Base-by-base conservation (phyloP, 2,113 vertebrate genomes). In the Periophthalmodon schlosseri region DNA sequence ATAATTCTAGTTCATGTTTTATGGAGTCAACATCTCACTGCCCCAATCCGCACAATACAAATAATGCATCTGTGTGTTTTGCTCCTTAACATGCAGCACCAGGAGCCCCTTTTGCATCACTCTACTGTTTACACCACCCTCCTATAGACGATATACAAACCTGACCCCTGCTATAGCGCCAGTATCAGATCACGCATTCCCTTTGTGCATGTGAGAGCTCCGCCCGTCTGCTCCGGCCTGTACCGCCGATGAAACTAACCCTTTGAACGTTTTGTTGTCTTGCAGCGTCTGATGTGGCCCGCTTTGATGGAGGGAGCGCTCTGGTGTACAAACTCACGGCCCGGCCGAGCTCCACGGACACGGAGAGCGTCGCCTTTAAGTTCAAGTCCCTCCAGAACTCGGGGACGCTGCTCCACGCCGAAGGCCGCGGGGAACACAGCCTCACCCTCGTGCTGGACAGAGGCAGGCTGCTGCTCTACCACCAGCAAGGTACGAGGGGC, bases 261-360 rank as follows among this genome's bases (percentile, higher is more conserved):
- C 39, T 46, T 49, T 47, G 39, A 68, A 23, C 66, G 13, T 23
- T 13, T 24, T 49, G 5, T 68, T 68, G n/a, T 23, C 66, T 16
- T 60, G 14, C 3, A 92, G 91, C 82, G 14, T 91, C 85, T 54
- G 86, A 90, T 0, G 82, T 91, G 71, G 87, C 82, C 0, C 81
- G 66, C 81, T 88, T 92, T n/a, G 88, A 92, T 21, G 91, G 89
- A 63, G 58, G 78, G 79, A 90, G 86, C 84, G 86, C 77, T 36
- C 69, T 92, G 70, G 49, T 89, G 68, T 92, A 85, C 84, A 80
- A 80, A 58, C 69, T 80, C 68, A 85, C 72, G 0, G 52, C 58
- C 9, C 69, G 84, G 44, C 76, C 73, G 3, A 84, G 71, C 68
- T 74, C 70, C 54, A 34, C 67, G 2, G 20, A 60, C 50, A 85